Evolutionary conservation across 64 coral and sea anemone genomes (phyloP), one percentile per base, ranked within the genome.

Genomic region (Porites lutea): DNA sequence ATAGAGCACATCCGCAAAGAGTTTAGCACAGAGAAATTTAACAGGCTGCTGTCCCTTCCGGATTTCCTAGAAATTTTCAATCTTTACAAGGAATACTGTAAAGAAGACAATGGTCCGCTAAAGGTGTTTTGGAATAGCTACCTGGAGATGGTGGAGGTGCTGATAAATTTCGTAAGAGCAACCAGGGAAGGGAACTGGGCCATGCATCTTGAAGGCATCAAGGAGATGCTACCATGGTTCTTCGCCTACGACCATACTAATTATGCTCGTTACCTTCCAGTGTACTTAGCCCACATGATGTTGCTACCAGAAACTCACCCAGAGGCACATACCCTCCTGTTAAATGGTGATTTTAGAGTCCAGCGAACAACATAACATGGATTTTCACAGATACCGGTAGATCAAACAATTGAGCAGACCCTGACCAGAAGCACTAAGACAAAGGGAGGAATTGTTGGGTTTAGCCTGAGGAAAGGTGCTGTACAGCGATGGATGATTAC

Each of bases 361-460:
- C 86, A 88, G 43, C 11, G 86, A 14, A 55, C 68, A 9, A 61
- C 86, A 13, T 53, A 3, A 6, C 86, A 88, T 76, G 86, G 86
- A 13, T 88, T 88, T 59, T 23, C 86, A 2, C 86, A 88, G 54
- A 5, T 88, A 13, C 55, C 86, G 13, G 86, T 88, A 43, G 86
- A 88, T 46, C 86, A 88, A 48, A 88, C 72, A 7, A 92, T 68
- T 71, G 77, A 90, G 53, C 88, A 90, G 58, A 90, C 88, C 19
- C 37, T 90, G 19, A 90, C 81, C 64, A 79, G 77, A 80, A 90
- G 67, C 66, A 90, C 88, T 18, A 90, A 82, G 52, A 82, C 88
- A 37, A 90, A 82, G n/a, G 88, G 88, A 23, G 88, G 88, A 2
- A 90, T 90, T 16, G 48, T 90, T 13, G 88, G 88, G 13, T 90